Percentiles rank a stretch among this genome's conserved stretches.
phyloP scores from a whole-genome alignment of 2,888 invertebrate species.

The Octodonta nipae region DNA sequence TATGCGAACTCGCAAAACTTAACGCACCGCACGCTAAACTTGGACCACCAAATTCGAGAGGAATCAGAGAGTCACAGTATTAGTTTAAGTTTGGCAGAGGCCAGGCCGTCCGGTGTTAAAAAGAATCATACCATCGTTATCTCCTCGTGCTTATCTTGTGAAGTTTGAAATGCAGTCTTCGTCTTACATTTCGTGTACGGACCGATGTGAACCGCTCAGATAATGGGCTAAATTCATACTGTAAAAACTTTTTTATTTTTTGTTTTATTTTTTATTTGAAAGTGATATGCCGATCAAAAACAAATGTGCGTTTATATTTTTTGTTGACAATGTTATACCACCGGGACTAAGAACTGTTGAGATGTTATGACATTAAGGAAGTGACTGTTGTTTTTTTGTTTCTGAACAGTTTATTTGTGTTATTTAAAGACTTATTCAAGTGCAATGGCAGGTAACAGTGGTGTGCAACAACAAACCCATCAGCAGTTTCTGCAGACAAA shows the following conservation, averaged over 20 bases:
- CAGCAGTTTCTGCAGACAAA: conserved; percentile 31
- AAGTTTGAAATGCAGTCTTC: too few species aligned
- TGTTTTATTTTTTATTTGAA: conserved; percentile 20
- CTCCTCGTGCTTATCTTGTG: not conserved
- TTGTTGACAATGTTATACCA: conserved; percentile 17
- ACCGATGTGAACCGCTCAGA: too few species aligned
- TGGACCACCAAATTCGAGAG: conserved; percentile 30
- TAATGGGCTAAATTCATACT: too few species aligned
- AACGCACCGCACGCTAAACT: conserved; percentile 24
- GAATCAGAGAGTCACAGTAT: conserved; percentile 16
- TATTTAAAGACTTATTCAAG: conserved; percentile 14
- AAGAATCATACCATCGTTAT: not conserved
- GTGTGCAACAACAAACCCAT: conserved; percentile 19
- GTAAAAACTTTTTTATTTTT: conserved; percentile 24
- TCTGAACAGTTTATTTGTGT: conserved; percentile 26
- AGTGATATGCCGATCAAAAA: conserved; percentile 20
- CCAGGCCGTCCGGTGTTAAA: conserved; percentile 5
- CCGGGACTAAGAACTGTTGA: conserved; percentile 30
- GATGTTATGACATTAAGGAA: conserved; percentile 36
- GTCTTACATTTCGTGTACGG: too few species aligned
- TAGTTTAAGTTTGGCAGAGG: conserved; percentile 12
- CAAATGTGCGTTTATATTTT: conserved; percentile 18
- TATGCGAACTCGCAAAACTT: conserved; percentile 33
- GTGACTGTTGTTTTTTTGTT: conserved; percentile 35
- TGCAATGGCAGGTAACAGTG: conserved; percentile 32